These are phyloP conservation scores for Branchellion lobata DNA, from an alignment of 2,888 invertebrate genomes.

Conservation along the genomic window DNA sequence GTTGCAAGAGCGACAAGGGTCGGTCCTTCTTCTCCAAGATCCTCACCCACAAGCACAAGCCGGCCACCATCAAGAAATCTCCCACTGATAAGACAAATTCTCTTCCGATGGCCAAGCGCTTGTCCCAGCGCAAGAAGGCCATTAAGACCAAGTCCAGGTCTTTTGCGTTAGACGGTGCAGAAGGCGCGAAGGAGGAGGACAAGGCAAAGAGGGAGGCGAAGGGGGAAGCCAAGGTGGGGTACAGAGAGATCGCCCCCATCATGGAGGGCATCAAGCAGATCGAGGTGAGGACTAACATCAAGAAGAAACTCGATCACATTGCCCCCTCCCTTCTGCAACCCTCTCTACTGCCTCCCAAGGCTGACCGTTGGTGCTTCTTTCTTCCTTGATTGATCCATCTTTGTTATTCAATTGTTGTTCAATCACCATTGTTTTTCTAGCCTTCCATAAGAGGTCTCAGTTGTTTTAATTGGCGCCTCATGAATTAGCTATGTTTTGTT, in stretches of 20 bases:
- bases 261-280: slow-evolving; percentile 47
- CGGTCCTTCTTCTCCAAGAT: not conserved
- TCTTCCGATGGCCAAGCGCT: not conserved
- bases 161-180: not conserved
- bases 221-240: slow-evolving; percentile 39
- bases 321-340: slow-evolving; percentile 50
- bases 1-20: slow-evolving; percentile 25
- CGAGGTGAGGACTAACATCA: slow-evolving; percentile 44
- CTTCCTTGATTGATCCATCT: not conserved
- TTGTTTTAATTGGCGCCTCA: too few relatives aligned
- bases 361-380: slow-evolving; percentile 56
- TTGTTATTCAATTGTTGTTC: not conserved
- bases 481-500: too few relatives aligned
- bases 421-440: too few relatives aligned
- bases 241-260: slow-evolving; percentile 48
- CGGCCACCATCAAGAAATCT: not conserved
- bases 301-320: slow-evolving; percentile 48
- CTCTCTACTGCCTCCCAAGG: slow-evolving; percentile 56
- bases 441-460: too few relatives aligned
- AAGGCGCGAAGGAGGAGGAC: not conserved
- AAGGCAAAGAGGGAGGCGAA: not conserved
- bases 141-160: slow-evolving; percentile 16
- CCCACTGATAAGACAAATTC: slow-evolving; percentile 21
- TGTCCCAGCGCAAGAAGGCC: not conserved
- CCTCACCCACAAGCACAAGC: not conserved